A percentile compares a stretch with the other conserved stretches of the same genome.
phyloP scores from a whole-genome alignment of 2,888 invertebrate species.

The Netelia inedita region DNA sequence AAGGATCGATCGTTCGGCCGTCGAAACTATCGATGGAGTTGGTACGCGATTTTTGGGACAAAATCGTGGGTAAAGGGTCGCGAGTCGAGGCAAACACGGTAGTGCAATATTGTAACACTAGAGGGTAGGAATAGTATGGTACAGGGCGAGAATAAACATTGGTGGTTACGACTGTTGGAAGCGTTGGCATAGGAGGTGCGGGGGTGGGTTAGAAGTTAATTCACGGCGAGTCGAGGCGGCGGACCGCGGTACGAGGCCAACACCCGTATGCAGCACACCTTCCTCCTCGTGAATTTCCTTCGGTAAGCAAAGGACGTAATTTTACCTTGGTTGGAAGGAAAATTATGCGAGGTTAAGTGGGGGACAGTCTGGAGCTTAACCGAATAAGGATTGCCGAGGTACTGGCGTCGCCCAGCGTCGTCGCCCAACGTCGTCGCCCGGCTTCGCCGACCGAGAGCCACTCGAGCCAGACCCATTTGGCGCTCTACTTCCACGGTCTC shows the following conservation, averaged over 20 bases:
- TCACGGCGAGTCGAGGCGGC: neutral
- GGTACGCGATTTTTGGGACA: too few relatives aligned
- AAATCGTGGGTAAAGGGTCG: too few relatives aligned
- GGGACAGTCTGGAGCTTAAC: constrained; percentile 79
- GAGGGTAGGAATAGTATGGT: too few relatives aligned
- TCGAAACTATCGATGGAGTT: too few relatives aligned
- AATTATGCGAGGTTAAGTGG: constrained; percentile 82
- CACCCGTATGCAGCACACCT: neutral
- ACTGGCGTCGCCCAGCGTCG: constrained; percentile 62
- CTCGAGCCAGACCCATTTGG: constrained; percentile 74
- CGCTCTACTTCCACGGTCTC: constrained; percentile 33
- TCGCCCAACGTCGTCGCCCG: neutral
- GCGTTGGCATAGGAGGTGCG: too few relatives aligned
- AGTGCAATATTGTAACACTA: too few relatives aligned
- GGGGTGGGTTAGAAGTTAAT: neutral
- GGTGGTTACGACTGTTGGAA: too few relatives aligned
- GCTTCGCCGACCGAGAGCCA: constrained; percentile 54
- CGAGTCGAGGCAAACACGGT: too few relatives aligned
- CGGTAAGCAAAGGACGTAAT: constrained; percentile 77
- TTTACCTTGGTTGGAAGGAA: constrained; percentile 79
- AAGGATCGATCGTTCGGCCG: too few relatives aligned
- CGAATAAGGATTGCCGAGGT: constrained; percentile 75
- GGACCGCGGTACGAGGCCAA: neutral
- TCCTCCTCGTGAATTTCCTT: constrained; percentile 74
- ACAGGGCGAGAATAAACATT: too few relatives aligned